Percentiles rank a stretch among this genome's conserved stretches.
Evolutionary conservation across 2,888 invertebrate genomes (phyloP).

Genomic region (Thera obeliscata): DNA sequence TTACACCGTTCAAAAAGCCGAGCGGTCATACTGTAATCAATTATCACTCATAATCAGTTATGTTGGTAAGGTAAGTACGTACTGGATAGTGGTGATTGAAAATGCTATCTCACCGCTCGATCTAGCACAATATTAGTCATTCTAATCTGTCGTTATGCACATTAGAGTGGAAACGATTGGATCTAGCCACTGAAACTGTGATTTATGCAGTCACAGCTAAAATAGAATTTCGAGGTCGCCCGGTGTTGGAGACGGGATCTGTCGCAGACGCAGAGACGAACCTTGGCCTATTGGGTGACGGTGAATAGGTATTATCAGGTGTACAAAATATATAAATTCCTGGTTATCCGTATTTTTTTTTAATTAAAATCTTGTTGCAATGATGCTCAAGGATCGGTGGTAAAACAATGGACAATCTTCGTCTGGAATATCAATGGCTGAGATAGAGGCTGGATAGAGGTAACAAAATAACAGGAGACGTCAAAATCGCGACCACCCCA

Average conservation of each 20-base stretch:
- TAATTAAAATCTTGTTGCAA: no score
- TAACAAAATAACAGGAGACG: no score
- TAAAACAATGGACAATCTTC: no score
- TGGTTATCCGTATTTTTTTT: neutral
- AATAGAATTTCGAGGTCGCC: constrained; percentile 47
- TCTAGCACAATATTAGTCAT: constrained; percentile 37
- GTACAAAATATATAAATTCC: constrained; percentile 11
- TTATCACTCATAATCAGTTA: neutral
- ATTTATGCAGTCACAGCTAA: constrained; percentile 37
- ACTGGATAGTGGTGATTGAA: neutral
- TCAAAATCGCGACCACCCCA: no score
- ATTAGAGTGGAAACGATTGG: constrained; percentile 38
- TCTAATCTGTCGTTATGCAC: constrained; percentile 39
- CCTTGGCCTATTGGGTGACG: constrained; percentile 44
- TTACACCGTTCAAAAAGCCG: no score
- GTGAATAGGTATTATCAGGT: constrained; percentile 32
- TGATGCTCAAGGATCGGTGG: no score
- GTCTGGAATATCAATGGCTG: no score
- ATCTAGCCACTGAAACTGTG: constrained; percentile 37
- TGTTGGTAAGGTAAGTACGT: neutral
- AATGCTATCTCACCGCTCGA: constrained; percentile 20
- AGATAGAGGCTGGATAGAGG: no score
- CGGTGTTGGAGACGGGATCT: constrained; percentile 39
- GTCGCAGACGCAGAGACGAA: constrained; percentile 36
- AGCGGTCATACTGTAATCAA: no score